Conservation (phyloP, 2,888 invertebrate species). For the Lordiphosa fenestrarum region DNA sequence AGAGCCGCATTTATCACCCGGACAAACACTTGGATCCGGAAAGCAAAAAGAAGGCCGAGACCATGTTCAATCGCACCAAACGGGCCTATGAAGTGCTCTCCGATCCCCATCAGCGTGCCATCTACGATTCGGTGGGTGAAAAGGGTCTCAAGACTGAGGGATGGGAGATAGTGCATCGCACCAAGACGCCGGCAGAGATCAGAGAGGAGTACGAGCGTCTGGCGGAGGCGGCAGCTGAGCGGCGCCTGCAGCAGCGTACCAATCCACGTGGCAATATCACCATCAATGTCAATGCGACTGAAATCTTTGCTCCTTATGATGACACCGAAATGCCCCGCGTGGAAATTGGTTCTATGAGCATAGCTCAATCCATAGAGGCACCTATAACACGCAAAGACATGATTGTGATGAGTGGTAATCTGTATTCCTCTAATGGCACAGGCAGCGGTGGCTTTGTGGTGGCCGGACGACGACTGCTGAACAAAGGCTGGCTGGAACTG, state of each 20-base stretch:
- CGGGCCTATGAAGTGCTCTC: slow-evolving; percentile 96
- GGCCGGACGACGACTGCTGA: slow-evolving; percentile 88
- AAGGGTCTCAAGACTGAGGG: slow-evolving; percentile 96
- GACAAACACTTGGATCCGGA: slow-evolving; percentile 94
- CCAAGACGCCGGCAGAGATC: slow-evolving; percentile 96
- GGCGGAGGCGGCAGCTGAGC: slow-evolving; percentile 91
- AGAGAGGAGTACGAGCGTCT: slow-evolving; percentile 96
- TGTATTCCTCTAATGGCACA: slow-evolving; percentile 93
- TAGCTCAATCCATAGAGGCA: slow-evolving; percentile 95
- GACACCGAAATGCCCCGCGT: slow-evolving; percentile 87
- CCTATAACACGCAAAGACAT: slow-evolving; percentile 94
- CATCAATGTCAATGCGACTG: slow-evolving; percentile 94
- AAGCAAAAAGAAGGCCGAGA: slow-evolving; percentile 93
- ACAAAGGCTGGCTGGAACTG: slow-evolving; percentile 93
- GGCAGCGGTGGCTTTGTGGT: slow-evolving; percentile 87
- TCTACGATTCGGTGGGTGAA: slow-evolving; percentile 94
- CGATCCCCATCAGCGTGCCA: slow-evolving; percentile 95
- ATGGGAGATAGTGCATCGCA: slow-evolving; percentile 96
- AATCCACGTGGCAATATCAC: slow-evolving; percentile 95
- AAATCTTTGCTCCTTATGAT: slow-evolving; percentile 92
- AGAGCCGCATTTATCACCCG: slow-evolving; percentile 97
- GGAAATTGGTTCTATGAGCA: slow-evolving; percentile 95
- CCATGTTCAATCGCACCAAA: slow-evolving; percentile 95
- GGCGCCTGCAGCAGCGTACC: slow-evolving; percentile 92
- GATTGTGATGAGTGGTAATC: slow-evolving; percentile 89